phyloP scores from a whole-genome alignment of 2,888 invertebrate genomes.

The Watsonalla cultraria region DNA sequence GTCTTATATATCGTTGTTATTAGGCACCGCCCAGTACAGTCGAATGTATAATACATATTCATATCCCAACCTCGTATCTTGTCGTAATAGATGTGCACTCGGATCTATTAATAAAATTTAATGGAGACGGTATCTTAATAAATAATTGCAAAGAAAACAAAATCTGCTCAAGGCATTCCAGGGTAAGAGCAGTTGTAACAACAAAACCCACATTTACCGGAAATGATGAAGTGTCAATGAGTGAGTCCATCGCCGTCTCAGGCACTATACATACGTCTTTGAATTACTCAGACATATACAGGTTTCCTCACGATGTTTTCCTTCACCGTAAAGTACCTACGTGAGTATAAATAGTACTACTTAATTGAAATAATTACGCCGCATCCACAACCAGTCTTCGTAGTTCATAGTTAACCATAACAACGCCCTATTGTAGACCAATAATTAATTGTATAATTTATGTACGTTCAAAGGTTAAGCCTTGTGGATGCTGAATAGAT shows the following conservation, averaged over 20 bases:
- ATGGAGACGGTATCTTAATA: not conserved
- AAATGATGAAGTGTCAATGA: too few species aligned
- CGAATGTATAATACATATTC: constrained; percentile 11
- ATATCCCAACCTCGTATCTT: not conserved
- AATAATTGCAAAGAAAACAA: too few species aligned
- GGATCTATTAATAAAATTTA: not conserved
- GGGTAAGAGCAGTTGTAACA: too few species aligned
- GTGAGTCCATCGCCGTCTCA: too few species aligned
- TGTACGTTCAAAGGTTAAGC: constrained; percentile 10
- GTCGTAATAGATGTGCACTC: not conserved
- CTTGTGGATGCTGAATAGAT: constrained; percentile 1
- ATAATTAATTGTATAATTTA: constrained; percentile 41
- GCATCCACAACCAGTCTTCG: constrained; percentile 1
- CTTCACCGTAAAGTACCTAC: too few species aligned
- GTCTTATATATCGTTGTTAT: constrained; percentile 19
- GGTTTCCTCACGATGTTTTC: too few species aligned
- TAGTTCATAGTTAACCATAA: constrained; percentile 7
- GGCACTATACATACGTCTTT: too few species aligned
- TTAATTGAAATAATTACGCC: not conserved
- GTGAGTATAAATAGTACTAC: not conserved
- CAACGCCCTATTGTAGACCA: constrained; percentile 15
- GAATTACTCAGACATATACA: too few species aligned
- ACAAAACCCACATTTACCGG: too few species aligned
- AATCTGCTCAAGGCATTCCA: too few species aligned
- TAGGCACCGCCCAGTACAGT: constrained; percentile 18